Percentiles rank a stretch among this genome's conserved stretches.
These are phyloP conservation scores for Euschistus heros DNA, from an alignment of 1,140 invertebrate species.

Conservation along the genomic window DNA sequence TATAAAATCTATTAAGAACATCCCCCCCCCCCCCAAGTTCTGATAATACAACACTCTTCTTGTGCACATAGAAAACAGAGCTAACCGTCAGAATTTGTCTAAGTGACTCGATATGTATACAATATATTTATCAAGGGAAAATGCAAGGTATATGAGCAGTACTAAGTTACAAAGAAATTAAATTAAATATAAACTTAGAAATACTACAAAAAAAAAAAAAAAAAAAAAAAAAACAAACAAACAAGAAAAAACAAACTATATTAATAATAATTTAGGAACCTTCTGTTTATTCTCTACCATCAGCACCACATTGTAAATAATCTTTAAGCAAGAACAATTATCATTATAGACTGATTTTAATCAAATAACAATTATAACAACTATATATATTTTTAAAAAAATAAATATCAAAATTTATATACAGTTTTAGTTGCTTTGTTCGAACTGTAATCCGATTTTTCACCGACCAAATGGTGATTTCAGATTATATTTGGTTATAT, in stretches of 20 bases:
- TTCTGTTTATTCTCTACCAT: conserved; percentile 7
- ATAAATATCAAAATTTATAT: conserved; percentile 9
- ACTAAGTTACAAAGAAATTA: not conserved
- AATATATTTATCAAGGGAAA: not conserved
- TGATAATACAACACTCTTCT: too few relatives aligned
- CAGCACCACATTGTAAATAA: not conserved
- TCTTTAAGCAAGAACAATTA: not conserved
- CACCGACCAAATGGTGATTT: not conserved
- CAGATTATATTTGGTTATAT: not conserved
- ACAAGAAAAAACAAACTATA: not conserved
- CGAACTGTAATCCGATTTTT: not conserved
- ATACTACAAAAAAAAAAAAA: not conserved
- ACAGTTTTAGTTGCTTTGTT: conserved; percentile 3
- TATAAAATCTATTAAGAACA: too few relatives aligned
- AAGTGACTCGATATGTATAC: not conserved
- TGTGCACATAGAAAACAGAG: too few relatives aligned
- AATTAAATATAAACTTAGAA: not conserved
- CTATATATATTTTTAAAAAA: not conserved
- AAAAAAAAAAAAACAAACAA: not conserved
- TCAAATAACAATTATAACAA: not conserved
- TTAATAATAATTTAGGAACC: not conserved
- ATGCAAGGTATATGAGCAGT: not conserved
- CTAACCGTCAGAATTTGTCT: too few relatives aligned
- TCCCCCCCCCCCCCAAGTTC: too few relatives aligned
- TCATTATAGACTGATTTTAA: not conserved